Evolutionary conservation across 1,140 invertebrate species (phyloP), one percentile per base, ranked within the genome.

Genomic region (Melipona quadrifasciata): DNA sequence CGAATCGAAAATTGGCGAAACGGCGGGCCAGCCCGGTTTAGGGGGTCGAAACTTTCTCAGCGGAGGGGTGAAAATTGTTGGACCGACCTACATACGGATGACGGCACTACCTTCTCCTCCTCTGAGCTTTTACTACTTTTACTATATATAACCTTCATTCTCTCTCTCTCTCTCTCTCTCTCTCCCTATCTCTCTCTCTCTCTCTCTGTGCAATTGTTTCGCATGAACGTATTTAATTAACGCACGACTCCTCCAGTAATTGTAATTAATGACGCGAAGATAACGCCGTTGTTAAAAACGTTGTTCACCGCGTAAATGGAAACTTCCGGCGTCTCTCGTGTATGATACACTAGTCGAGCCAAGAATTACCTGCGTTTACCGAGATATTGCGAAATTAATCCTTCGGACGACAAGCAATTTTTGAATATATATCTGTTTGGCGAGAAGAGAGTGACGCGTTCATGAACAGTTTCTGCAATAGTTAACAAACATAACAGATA

Each of bases 1-100:
- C 67, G 67, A 67, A 79, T 84, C 27, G 67, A 84, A 84, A 79
- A 84, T 79, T 84, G 67, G 55, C 72, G 78, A 55, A 84, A 17
- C 82, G 57, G 6, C 24, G 14, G 24, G 31, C 8, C 34, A 12
- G 55, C 39, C 39, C 39, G 39, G 6, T 39, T 51, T 58, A 64
- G 79, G 57, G 53, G 67, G 57, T 68, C 27, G 67, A 61, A 84
- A 51, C 19, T 79, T 72, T 58, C 31, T 19, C 71, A 21, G 34
- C 17, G 19, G 11, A n/a, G 11, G 24, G 47, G 24, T 55, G 58
- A 55, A 61, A 82, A 82, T 68, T 58, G 47, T 55, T 16, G 39
- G 57, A 79, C 24, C 31, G 67, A 84, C 82, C 76, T 71, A 79
- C 76, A 84, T 79, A 64, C 27, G 61, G n/a, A 53, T 31, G 55